phyloP scores from a whole-genome alignment of 2,113 vertebrate species.

The Rhinichthys klamathensis region DNA sequence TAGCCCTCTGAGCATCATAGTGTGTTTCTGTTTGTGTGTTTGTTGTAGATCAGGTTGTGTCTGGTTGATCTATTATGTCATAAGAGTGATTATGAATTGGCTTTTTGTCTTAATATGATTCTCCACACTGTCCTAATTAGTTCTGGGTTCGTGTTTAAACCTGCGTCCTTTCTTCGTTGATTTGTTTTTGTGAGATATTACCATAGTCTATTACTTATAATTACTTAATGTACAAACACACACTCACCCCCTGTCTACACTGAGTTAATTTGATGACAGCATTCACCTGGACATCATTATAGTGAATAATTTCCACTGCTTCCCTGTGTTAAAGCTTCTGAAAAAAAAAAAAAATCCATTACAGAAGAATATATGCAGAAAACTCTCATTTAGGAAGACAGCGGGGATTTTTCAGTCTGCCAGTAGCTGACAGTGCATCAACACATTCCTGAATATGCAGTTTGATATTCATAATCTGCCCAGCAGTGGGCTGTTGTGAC shows the following conservation, averaged over 20 bases:
- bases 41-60: neutral
- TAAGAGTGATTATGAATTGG: neutral
- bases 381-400: constrained; percentile 42
- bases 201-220: constrained; percentile 63
- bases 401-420: constrained; percentile 36
- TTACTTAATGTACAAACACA: constrained; percentile 74
- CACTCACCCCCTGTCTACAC: constrained; percentile 66
- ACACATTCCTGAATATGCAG: constrained; percentile 47
- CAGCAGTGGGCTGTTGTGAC: constrained; percentile 32
- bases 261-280: constrained; percentile 74
- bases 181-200: constrained; percentile 76
- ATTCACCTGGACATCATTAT: constrained; percentile 70
- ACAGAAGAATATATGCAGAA: constrained; percentile 43
- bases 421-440: constrained; percentile 46
- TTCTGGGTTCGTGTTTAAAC: constrained; percentile 73
- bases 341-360: constrained; percentile 41
- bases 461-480: constrained; percentile 42
- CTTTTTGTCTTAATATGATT: constrained; percentile 51
- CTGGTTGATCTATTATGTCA: neutral
- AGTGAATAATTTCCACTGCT: constrained; percentile 64
- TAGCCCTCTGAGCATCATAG: neutral
- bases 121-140: constrained; percentile 74
- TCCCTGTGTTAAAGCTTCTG: constrained; percentile 24
- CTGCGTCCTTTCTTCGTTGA: constrained; percentile 67
- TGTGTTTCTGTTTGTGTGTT: neutral